Conservation (phyloP, 2,888 invertebrate species). For the Aromia moschata region DNA sequence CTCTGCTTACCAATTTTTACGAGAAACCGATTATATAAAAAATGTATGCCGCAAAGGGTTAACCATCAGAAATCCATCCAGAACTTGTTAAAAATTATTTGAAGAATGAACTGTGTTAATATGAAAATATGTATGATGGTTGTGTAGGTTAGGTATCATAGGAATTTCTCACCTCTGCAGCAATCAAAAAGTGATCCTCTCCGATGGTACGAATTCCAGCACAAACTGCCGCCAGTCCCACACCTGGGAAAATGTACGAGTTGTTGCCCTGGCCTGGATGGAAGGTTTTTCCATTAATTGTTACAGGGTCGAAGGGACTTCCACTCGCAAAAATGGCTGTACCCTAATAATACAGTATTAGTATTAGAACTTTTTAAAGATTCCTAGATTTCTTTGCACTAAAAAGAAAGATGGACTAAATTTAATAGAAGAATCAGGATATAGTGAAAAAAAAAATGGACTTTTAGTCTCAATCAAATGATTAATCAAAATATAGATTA, state of each 20-base stretch:
- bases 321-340: conserved; percentile 95
- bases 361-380: neutral
- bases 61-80: no score
- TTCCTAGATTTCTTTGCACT: neutral
- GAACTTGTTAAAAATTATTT: no score
- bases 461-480: no score
- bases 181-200: conserved; percentile 90
- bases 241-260: conserved; percentile 96
- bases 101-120: no score
- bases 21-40: no score
- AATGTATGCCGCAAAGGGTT: no score
- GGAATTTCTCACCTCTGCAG: conserved; percentile 76
- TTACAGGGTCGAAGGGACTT: conserved; percentile 92
- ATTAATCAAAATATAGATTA: no score
- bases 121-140: no score
- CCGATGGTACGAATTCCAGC: conserved; percentile 90
- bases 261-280: conserved; percentile 98
- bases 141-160: no score
- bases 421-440: no score
- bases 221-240: conserved; percentile 89
- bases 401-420: conserved; percentile 14
- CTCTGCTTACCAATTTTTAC: no score
- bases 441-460: no score
- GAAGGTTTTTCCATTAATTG: conserved; percentile 79
- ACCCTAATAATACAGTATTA: conserved; percentile 69